Evolutionary conservation across 2,888 invertebrate genomes (phyloP).

Genomic region (Orthonevra nobilis): DNA sequence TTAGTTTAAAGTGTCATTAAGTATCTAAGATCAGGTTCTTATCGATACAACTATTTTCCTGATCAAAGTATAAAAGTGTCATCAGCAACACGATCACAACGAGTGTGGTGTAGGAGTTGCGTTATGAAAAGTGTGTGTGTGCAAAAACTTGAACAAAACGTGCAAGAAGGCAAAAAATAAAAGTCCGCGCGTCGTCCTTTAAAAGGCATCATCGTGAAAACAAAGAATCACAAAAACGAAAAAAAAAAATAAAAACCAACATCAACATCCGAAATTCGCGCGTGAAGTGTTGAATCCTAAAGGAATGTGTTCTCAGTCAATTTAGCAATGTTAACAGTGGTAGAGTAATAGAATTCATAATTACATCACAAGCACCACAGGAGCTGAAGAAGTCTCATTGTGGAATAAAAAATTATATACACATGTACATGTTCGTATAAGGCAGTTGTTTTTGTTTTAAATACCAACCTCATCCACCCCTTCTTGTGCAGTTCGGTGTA

Average conservation of each 20-base stretch:
- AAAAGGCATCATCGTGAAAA: background rate
- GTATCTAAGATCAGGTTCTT: conserved; percentile 44
- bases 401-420: conserved; percentile 54
- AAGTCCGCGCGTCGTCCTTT: conserved; percentile 24
- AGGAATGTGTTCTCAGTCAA: conserved; percentile 23
- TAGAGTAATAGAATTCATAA: conserved; percentile 55
- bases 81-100: conserved; percentile 14
- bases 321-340: conserved; percentile 46
- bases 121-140: conserved; percentile 28
- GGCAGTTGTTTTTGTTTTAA: conserved; percentile 46
- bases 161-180: background rate
- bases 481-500: conserved; percentile 43
- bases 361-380: conserved; percentile 23
- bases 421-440: conserved; percentile 50
- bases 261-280: conserved; percentile 35
- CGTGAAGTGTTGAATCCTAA: conserved; percentile 51
- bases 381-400: conserved; percentile 43
- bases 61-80: conserved; percentile 33
- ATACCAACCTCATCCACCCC: conserved; percentile 49
- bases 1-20: conserved; percentile 64
- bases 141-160: conserved; percentile 36
- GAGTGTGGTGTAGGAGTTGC: conserved; percentile 47
- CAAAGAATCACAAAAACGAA: conserved; percentile 25
- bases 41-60: conserved; percentile 47
- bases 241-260: conserved; percentile 19